These are phyloP conservation scores for Whitmania pigra DNA, from an alignment of 1,140 invertebrate genomes.

Conservation along the genomic window DNA sequence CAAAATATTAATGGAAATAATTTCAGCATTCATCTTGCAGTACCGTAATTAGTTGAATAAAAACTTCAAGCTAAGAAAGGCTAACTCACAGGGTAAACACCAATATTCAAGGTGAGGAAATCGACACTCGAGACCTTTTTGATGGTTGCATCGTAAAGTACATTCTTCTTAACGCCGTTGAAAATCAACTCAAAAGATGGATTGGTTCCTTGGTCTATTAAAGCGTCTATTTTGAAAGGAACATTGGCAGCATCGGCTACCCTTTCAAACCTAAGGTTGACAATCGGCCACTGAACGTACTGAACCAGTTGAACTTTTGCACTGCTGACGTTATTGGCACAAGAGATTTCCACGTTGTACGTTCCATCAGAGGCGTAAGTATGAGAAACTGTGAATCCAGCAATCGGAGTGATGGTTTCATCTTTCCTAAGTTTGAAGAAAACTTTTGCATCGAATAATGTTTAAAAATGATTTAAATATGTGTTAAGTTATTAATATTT, in stretches of 20 bases:
- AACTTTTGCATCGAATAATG: background rate
- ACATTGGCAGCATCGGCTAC: background rate
- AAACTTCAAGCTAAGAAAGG: background rate
- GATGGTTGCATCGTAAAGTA: slow-evolving; percentile 13
- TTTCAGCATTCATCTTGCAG: no score
- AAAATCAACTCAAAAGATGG: slow-evolving; percentile 24
- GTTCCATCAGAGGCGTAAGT: slow-evolving; percentile 31
- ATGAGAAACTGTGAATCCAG: slow-evolving; percentile 23
- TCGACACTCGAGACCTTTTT: background rate
- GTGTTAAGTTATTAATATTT: no score
- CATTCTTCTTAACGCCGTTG: slow-evolving; percentile 15
- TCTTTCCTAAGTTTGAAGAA: slow-evolving; percentile 7
- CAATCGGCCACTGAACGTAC: slow-evolving; percentile 17
- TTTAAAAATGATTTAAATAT: no score
- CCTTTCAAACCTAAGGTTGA: slow-evolving; percentile 3
- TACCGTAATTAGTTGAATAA: no score
- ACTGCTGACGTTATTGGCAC: slow-evolving; percentile 33
- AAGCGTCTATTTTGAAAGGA: background rate
- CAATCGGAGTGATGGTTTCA: background rate
- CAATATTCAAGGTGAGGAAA: slow-evolving; percentile 18
- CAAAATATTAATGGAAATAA: no score
- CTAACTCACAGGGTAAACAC: background rate
- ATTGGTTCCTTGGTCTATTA: slow-evolving; percentile 17
- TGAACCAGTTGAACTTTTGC: slow-evolving; percentile 22
- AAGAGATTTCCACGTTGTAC: slow-evolving; percentile 31